Base-by-base conservation (phyloP, 2,113 vertebrate species). In the Camelus bactrianus region DNA sequence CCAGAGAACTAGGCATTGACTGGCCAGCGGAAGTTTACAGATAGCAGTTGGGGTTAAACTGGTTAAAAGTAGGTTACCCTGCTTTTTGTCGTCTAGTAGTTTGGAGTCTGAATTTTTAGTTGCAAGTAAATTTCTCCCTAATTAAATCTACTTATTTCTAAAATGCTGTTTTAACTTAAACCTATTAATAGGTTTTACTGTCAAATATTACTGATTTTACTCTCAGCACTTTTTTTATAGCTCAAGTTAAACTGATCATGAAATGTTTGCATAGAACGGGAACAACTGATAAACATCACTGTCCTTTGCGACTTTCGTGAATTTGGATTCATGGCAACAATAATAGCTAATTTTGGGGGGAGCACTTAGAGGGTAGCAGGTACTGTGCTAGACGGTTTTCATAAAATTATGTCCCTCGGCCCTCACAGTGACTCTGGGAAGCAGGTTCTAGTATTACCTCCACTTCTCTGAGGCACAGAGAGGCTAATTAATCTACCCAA, bases 151-250 rank as follows among this genome's bases (percentile, higher is more conserved):
- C 7, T 87, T 56, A 75, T 58, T 96, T 87, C 70, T 92, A 75
- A 94, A 42, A 46, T 54, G n/a, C 28, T 54, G 46, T 65, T 96
- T 93, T 83, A 90, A 75, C 60, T 60, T 89, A 76, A 89, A 64
- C 19, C 30, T 38, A 73, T 13, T 28, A 86, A 32, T 50, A 46
- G 14, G 67, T 48, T 75, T 91, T 72, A 52, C 12, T 30, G 30
- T 83, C 22, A 69, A 58, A 54, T 58, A 84, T 32, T 58, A n/a
- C 20, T 52, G 88, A 30, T 87, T 93, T 84, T 84, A 48, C 17
- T 92, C 20, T 64, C 14, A 76, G 42, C 1, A 28, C 32, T 65
- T 93, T 65, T 93, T 79, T 89, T 76, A 80, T n/a, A 62, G 52
- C 26, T 76, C 89, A 56, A 19, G 20, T 54, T 88, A 81, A 58